Evolutionary conservation across 2,113 vertebrate genomes (phyloP), one percentile per base, ranked within the genome.

Genomic region (Zosterops borbonicus): DNA sequence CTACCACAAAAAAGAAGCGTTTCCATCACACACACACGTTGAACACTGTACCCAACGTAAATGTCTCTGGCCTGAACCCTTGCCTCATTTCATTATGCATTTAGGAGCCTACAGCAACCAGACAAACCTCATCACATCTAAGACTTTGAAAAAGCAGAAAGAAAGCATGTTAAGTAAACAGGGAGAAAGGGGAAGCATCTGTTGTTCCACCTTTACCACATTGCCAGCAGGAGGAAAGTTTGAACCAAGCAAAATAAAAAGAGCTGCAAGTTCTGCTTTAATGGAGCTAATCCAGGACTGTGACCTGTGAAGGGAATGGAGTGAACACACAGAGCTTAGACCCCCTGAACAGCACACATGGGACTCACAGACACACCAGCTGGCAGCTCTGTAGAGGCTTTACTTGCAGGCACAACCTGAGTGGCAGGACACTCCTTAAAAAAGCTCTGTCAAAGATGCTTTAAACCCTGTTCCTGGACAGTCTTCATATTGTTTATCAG

Each of bases 261-360:
- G 23, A 75, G 14, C 22, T 78, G 27, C 12, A 67, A 94, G 52
- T 33, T 64, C 28, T 21, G 55, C 8, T 47, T 55, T 37, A 46
- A 53, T 0, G 70, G 25, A 65, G 20, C 19, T 52, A 10, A 10
- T 41, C 7, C 21, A 55, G 59, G 25, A 46, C 28, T 71, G 42
- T 11, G 7, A 44, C 3, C 4, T 44, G 3, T 41, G 31, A 63
- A 35, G 46, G 39, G 33, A 60, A 27, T 16, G 44, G 33, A 56
- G n/a, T 22, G 20, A 79, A 12, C 6, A 9, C 24, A 21, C 9
- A 21, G 9, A 47, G 9, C 33, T 27, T 24, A 11, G 37, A 50
- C 5, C 5, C 23, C 22, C 28, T 2, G 1, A 58, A 6, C 22
- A 62, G 23, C 52, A 39, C 25, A 41, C 3, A 5, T 1, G 1